Percentiles rank a stretch among this genome's conserved stretches.
Conservation (phyloP, 2,797 vertebrate genomes). For the Chrysocyon brachyurus region DNA sequence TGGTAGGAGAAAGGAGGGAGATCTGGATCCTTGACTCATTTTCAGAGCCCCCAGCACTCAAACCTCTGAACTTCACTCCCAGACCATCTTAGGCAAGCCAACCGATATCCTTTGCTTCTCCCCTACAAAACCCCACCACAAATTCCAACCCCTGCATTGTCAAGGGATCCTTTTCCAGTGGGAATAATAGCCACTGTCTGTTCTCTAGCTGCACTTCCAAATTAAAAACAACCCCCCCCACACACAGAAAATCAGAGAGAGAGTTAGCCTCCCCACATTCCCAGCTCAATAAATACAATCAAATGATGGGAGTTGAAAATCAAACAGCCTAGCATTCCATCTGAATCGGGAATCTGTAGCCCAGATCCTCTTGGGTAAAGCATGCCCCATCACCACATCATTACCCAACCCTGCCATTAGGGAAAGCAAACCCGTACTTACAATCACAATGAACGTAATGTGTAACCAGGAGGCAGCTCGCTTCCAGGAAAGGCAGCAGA, state of each 20-base stretch:
- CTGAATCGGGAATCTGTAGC: neutral
- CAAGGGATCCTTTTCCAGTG: neutral
- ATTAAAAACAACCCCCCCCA: neutral
- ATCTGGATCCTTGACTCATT: neutral
- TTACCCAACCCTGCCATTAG: slow-evolving; percentile 71
- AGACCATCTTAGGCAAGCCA: neutral
- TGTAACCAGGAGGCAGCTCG: slow-evolving; percentile 3
- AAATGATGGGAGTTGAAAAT: neutral
- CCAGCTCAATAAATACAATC: slow-evolving; percentile 50
- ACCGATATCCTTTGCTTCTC: rapidly evolving
- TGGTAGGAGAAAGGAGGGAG: neutral
- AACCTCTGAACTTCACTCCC: neutral
- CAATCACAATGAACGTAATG: slow-evolving; percentile 35
- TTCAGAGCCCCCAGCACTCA: neutral
- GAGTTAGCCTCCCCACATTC: neutral
- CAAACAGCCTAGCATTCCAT: neutral
- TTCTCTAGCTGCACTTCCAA: slow-evolving; percentile 6
- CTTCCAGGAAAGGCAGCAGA: slow-evolving; percentile 51
- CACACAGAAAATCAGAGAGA: slow-evolving; percentile 15
- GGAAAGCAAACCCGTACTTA: slow-evolving; percentile 46
- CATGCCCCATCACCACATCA: slow-evolving; percentile 20
- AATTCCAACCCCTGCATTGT: neutral
- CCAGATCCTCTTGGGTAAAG: neutral
- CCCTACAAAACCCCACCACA: neutral
- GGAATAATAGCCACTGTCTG: neutral